Base-by-base conservation (phyloP, 2,113 vertebrate species). In the Nyctibius bracteatus region DNA sequence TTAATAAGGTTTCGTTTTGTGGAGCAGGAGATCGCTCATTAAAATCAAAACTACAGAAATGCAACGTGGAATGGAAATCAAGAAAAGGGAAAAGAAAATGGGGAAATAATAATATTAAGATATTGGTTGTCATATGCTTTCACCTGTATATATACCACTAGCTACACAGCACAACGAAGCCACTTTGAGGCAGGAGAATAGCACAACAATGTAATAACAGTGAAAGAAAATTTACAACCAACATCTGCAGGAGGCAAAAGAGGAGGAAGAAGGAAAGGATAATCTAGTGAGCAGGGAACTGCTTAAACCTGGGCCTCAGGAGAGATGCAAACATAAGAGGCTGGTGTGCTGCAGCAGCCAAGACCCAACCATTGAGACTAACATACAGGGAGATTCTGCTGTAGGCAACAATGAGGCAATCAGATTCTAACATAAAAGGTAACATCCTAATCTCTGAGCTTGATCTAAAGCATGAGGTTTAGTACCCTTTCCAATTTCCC, bases 281-380 rank as follows among this genome's bases (percentile, higher is more conserved):
- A 57, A 88, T 44, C 51, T 74, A 83, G 10, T 33, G 25, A 86
- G 43, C 17, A 71, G 33, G 17, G 19, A 96, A 58, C 33, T 92
- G 10, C 71, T 87, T 75, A 83, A 94, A 66, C 14, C 46, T 43
- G 37, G 41, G 18, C 21, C 43, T 84, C 28, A 59, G 66, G 8
- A 94, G 79, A 52, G 17, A 49, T 1, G 3, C 20, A 82, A 85
- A 73, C 9, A 33, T 2, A 30, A 30, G 62, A 65, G 24, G 14
- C 8, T 73, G 24, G 16, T 31, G 41, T 62, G 62, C 23, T 84
- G 43, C 52, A 31, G 13, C 61, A 87, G 68, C 43, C 54, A 90
- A 80, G 72, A 58, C 9, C 10, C 54, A 84, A 5, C 10, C 25
- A 30, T 1, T 5, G 44, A 66, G 67, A 35, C 0, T 0, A 78